These are phyloP conservation scores for Drosophila prosaltans DNA, from an alignment of 1,140 invertebrate species.

Conservation along the genomic window DNA sequence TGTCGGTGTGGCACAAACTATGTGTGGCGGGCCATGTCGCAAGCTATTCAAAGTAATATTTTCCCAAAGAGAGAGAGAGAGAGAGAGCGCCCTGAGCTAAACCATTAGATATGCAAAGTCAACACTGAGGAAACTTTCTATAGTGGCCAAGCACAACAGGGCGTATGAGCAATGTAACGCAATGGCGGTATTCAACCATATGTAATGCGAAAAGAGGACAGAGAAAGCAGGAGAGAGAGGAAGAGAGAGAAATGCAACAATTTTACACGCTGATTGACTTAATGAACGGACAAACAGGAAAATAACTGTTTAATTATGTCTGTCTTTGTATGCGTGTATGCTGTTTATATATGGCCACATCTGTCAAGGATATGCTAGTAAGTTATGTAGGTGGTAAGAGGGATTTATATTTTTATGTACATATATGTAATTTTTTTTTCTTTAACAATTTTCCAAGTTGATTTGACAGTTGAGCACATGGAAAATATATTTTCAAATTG, in stretches of 20 bases:
- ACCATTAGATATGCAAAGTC: conserved; percentile 21
- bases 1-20: conserved; percentile 8
- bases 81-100: neutral
- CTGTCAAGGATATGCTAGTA: neutral
- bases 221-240: neutral
- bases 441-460: neutral
- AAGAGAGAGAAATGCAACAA: conserved; percentile 32
- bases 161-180: neutral
- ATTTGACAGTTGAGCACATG: conserved; percentile 3
- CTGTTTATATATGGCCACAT: neutral
- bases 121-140: conserved; percentile 4
- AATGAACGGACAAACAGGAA: conserved; percentile 45
- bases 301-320: conserved; percentile 41
- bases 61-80: neutral
- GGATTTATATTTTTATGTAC: too few relatives aligned
- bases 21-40: conserved; percentile 11
- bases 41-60: conserved; percentile 11
- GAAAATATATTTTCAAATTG: conserved; percentile 51
- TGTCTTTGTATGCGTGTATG: conserved; percentile 11
- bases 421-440: neutral
- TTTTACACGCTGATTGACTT: conserved; percentile 67
- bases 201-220: neutral
- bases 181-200: too few relatives aligned
- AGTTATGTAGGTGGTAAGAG: too few relatives aligned
- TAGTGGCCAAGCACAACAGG: neutral